A percentile compares a stretch with the other conserved stretches of the same genome.
These are phyloP conservation scores for Callithrix jacchus DNA, from an alignment of 2,113 vertebrate species.

Conservation along the genomic window DNA sequence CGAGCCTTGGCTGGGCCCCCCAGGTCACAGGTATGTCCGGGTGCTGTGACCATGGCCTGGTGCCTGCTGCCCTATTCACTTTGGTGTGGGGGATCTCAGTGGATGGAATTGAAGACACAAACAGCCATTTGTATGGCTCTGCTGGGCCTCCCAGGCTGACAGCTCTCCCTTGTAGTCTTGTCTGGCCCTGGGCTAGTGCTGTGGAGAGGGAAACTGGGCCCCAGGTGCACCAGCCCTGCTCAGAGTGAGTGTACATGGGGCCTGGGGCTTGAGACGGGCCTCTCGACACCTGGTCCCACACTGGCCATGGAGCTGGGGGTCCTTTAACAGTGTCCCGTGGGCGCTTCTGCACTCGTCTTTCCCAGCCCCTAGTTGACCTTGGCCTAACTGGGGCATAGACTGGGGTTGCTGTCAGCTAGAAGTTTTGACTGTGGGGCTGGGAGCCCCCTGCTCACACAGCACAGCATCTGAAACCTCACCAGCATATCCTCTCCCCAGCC, in stretches of 20 bases:
- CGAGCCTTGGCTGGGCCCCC: background rate
- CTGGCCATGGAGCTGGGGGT: background rate
- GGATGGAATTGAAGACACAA: background rate
- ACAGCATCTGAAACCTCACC: background rate
- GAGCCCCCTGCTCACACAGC: background rate
- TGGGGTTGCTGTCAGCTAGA: background rate
- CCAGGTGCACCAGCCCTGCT: background rate
- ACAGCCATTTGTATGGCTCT: background rate
- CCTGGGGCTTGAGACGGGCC: background rate
- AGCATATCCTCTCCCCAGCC: rapidly evolving
- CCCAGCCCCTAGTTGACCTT: background rate
- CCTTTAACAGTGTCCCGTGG: background rate
- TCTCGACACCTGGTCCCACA: background rate
- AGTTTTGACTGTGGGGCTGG: background rate
- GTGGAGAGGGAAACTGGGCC: too few species aligned
- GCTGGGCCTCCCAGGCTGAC: background rate
- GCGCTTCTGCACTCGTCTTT: background rate
- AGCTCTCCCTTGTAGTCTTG: rapidly evolving
- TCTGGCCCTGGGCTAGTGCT: background rate
- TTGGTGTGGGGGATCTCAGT: too few species aligned
- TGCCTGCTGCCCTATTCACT: rapidly evolving
- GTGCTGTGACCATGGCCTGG: rapidly evolving
- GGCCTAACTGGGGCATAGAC: background rate
- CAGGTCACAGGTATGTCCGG: background rate
- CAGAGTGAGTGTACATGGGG: background rate